phyloP scores from a whole-genome alignment of 2,797 vertebrate genomes.

The Gila robusta region DNA sequence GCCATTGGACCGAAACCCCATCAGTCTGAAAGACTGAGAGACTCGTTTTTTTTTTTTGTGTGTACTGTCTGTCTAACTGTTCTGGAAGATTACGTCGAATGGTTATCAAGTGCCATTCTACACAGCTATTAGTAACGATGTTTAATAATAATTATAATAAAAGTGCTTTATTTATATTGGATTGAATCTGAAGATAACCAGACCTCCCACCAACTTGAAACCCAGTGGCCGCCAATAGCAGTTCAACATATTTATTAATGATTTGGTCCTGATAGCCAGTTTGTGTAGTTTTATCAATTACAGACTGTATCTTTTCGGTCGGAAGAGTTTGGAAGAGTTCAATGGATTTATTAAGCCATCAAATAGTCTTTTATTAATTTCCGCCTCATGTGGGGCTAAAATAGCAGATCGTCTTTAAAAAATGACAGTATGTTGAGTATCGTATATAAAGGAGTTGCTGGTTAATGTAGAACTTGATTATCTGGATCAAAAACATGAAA shows the following conservation, averaged over 20 bases:
- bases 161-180: conserved; percentile 13
- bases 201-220: not conserved
- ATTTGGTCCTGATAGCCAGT: not conserved
- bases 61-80: conserved; percentile 15
- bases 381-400: conserved; percentile 60
- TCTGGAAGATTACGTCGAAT: not conserved
- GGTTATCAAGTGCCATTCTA: conserved; percentile 27
- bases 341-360: conserved; percentile 13
- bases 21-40: conserved; percentile 30
- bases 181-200: conserved; percentile 1
- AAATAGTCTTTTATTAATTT: conserved; percentile 56
- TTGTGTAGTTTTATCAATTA: not conserved
- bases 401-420: not conserved
- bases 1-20: conserved; percentile 9
- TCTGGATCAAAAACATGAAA: conserved; percentile 10
- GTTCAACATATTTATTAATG: conserved; percentile 23
- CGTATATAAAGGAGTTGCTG: not conserved
- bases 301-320: not conserved
- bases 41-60: not conserved
- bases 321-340: not conserved
- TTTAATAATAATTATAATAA: conserved; percentile 12
- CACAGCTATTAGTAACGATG: not conserved
- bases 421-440: not conserved
- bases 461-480: not conserved
- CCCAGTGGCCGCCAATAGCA: not conserved